Evolutionary conservation across 37 sponge, comb jelly and placozoan species (phyloP).

Genomic region (Amphimedon queenslandica): DNA sequence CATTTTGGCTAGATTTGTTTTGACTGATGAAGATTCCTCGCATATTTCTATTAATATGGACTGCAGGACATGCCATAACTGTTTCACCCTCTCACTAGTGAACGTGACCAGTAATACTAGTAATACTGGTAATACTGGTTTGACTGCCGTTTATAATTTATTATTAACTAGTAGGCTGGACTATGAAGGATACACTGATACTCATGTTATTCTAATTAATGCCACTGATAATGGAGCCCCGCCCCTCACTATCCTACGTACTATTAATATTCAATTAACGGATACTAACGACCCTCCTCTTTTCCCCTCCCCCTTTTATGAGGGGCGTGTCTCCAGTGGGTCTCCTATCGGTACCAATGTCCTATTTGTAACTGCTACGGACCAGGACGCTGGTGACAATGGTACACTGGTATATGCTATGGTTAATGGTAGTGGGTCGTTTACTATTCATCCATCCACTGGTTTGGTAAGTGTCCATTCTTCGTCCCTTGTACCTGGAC

Average conservation of each 20-base stretch:
- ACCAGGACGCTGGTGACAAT: conserved; percentile 31
- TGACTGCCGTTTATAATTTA: not conserved
- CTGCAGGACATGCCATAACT: not conserved
- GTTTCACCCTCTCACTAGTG: conserved; percentile 7
- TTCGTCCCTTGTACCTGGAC: conserved; percentile 17
- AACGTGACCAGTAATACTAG: not conserved
- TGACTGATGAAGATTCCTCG: conserved; percentile 27
- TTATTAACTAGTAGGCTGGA: conserved; percentile 22
- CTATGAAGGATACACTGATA: conserved; percentile 41
- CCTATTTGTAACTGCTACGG: conserved; percentile 9
- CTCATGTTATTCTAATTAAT: conserved; percentile 20
- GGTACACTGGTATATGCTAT: conserved; percentile 35
- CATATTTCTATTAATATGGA: not conserved
- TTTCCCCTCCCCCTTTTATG: conserved; percentile 4
- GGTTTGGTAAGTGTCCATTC: conserved; percentile 35
- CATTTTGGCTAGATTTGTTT: conserved; percentile 26
- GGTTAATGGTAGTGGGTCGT: not conserved
- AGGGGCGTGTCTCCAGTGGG: conserved; percentile 28
- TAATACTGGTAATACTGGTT: too few relatives aligned
- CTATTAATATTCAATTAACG: conserved; percentile 15
- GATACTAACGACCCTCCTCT: conserved; percentile 38
- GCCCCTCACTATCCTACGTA: conserved; percentile 1
- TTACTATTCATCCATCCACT: conserved; percentile 21
- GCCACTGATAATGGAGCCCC: conserved; percentile 51
- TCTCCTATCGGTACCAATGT: conserved; percentile 33